Conservation (phyloP, 2,888 invertebrate species). For the Idaea dimidiata region DNA sequence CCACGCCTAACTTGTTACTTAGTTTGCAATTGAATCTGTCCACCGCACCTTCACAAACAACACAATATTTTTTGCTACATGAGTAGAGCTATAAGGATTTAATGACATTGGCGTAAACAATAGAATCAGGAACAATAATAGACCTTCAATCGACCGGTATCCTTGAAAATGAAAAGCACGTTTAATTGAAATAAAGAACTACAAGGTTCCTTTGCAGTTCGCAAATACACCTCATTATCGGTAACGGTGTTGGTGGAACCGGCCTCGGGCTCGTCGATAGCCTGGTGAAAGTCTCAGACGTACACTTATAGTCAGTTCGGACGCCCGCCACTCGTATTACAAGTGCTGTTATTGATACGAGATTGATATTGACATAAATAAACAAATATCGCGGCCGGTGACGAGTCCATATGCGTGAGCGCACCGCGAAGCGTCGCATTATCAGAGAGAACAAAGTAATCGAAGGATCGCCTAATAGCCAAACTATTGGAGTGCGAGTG, state of each 20-base stretch:
- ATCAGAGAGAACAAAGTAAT: constrained; percentile 49
- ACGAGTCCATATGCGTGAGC: constrained; percentile 44
- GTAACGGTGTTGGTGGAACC: constrained; percentile 65
- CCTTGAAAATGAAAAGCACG: constrained; percentile 23
- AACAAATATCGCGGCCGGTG: constrained; percentile 54
- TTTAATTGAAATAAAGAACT: constrained; percentile 25
- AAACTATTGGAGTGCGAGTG: constrained; percentile 44
- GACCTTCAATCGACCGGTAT: constrained; percentile 17
- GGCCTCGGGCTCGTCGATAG: constrained; percentile 62
- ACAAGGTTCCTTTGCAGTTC: constrained; percentile 41
- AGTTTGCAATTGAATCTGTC: not conserved
- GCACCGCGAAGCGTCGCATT: constrained; percentile 47
- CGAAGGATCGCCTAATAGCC: constrained; percentile 62
- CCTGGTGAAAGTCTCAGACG: constrained; percentile 76
- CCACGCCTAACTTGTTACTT: not conserved
- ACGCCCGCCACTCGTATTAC: constrained; percentile 49
- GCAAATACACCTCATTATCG: constrained; percentile 64
- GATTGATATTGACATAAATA: constrained; percentile 50
- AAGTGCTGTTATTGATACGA: constrained; percentile 35
- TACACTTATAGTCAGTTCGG: constrained; percentile 55
- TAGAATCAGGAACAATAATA: constrained; percentile 19
- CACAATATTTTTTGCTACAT: not conserved
- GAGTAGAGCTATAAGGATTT: not conserved
- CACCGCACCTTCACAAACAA: not conserved
- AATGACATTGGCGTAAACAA: not conserved